A percentile compares a stretch with the other conserved stretches of the same genome.
Evolutionary conservation across 1,140 invertebrate genomes (phyloP).

Genomic region (Paraescarpia echinospica): DNA sequence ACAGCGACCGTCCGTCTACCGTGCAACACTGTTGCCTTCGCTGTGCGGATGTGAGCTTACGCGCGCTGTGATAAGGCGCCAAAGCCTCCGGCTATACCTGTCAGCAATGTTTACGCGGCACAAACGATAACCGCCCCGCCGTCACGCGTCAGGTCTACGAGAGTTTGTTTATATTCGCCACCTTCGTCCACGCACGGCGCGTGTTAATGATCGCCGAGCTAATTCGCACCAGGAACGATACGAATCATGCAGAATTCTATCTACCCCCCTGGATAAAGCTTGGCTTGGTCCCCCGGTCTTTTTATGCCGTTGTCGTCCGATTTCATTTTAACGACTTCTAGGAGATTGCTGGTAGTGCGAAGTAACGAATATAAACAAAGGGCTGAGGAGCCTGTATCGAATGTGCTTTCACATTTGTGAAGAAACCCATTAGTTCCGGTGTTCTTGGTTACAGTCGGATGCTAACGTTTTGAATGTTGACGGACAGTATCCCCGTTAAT

Average conservation of each 20-base stretch:
- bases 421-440: background rate
- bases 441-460: background rate
- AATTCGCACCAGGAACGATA: conserved; percentile 4
- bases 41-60: background rate
- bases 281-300: background rate
- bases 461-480: too few species aligned
- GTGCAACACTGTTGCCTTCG: background rate
- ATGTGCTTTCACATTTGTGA: background rate
- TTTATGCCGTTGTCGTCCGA: conserved; percentile 3
- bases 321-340: background rate
- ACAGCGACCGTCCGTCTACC: background rate
- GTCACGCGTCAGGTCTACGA: background rate
- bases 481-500: too few species aligned
- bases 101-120: background rate
- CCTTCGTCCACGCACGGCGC: background rate
- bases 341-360: background rate
- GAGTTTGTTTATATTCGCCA: background rate
- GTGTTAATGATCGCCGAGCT: background rate
- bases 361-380: background rate
- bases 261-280: background rate
- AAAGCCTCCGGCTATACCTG: background rate
- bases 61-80: background rate
- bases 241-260: background rate
- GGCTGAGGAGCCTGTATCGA: background rate
- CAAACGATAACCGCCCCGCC: background rate